Percentiles rank a stretch among this genome's conserved stretches.
Conservation (phyloP, 92 coral and sea anemone genomes). For the Phenganax stokvisi region DNA sequence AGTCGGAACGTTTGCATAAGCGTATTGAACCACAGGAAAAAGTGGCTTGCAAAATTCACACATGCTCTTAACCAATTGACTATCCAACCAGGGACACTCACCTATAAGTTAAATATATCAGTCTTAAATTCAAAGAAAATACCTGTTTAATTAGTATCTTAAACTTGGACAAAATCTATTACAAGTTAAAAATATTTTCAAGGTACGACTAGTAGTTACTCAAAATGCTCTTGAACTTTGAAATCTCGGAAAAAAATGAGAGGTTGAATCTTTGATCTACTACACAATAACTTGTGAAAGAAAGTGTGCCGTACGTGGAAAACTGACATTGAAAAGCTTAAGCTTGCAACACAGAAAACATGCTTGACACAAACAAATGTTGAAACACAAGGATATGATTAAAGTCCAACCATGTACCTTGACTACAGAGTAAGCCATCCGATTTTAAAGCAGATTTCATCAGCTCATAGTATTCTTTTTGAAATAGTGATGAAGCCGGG, state of each 20-base stretch:
- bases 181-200: background rate
- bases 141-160: background rate
- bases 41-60: constrained; percentile 61
- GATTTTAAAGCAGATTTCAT: constrained; percentile 79
- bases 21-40: constrained; percentile 78
- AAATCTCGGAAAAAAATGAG: too few species aligned
- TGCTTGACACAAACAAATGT: background rate
- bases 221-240: too few species aligned
- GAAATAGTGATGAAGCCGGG: constrained; percentile 87
- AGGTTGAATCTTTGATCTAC: too few species aligned
- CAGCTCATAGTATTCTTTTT: constrained; percentile 79
- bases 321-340: background rate
- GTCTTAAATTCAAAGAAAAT: background rate
- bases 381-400: background rate
- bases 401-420: constrained; percentile 51
- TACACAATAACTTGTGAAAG: too few species aligned
- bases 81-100: constrained; percentile 81
- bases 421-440: constrained; percentile 81
- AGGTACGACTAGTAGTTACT: too few species aligned
- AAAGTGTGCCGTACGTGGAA: too few species aligned
- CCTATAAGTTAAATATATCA: constrained; percentile 44
- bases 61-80: constrained; percentile 68
- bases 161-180: background rate
- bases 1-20: constrained; percentile 81
- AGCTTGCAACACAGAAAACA: background rate